A percentile compares a stretch with the other conserved stretches of the same genome.
Conservation (phyloP, 2,888 invertebrate genomes). For the Lycia hirtaria region DNA sequence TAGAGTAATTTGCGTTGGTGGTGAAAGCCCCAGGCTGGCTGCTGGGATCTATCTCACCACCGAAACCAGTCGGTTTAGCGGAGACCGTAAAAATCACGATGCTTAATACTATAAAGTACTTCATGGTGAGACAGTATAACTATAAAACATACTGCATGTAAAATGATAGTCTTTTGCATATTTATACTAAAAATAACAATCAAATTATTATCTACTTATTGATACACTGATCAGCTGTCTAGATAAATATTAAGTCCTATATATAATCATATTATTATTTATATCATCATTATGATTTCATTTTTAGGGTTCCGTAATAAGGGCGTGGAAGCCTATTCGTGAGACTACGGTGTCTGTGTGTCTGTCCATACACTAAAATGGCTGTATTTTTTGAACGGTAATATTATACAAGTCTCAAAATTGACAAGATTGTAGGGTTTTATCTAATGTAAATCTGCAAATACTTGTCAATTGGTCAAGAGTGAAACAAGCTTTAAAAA, state of each 20-base stretch:
- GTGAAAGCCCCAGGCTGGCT: conserved; percentile 2
- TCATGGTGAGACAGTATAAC: background rate
- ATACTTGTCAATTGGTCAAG: no score
- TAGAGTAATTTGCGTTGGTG: conserved; percentile 2
- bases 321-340: no score
- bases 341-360: no score
- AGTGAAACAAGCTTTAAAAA: no score
- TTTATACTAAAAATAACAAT: background rate
- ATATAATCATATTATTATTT: background rate
- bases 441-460: no score
- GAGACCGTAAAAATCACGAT: conserved; percentile 1
- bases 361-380: no score
- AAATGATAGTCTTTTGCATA: background rate
- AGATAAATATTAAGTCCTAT: conserved; percentile 6
- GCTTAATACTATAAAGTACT: background rate
- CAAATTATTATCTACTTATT: background rate
- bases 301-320: no score
- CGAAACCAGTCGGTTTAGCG: conserved; percentile 3
- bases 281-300: no score
- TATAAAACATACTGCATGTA: background rate
- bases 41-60: background rate
- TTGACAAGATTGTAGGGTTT: no score
- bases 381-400: no score
- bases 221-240: background rate
- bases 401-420: no score